These are phyloP conservation scores for Silurus meridionalis DNA, from an alignment of 2,113 vertebrate species.

Conservation along the genomic window DNA sequence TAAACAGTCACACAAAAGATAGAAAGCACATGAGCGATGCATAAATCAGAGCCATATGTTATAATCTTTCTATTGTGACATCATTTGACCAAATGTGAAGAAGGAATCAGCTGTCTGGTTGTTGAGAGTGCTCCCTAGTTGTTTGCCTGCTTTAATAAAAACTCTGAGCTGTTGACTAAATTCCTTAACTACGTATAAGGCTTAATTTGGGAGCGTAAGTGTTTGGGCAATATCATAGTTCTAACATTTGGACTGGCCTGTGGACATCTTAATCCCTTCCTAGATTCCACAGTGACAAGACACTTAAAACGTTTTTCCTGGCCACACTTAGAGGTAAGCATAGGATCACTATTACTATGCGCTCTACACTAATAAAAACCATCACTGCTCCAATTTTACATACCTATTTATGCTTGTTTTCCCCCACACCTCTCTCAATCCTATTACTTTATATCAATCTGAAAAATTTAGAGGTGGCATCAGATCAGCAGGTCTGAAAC, in stretches of 20 bases:
- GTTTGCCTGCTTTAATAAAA: constrained; percentile 58
- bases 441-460: constrained; percentile 8
- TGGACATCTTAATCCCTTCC: constrained; percentile 57
- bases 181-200: constrained; percentile 67
- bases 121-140: constrained; percentile 7
- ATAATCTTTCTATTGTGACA: constrained; percentile 25
- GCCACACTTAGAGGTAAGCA: constrained; percentile 40
- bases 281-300: constrained; percentile 63
- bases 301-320: constrained; percentile 55
- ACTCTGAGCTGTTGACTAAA: constrained; percentile 66
- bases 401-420: constrained; percentile 4
- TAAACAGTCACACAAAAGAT: not conserved
- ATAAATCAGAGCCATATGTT: not conserved
- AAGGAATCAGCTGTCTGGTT: constrained; percentile 36
- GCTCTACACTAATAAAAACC: constrained; percentile 49
- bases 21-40: not conserved
- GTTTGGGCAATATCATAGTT: constrained; percentile 49
- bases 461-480: constrained; percentile 22
- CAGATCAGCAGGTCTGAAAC: constrained; percentile 38
- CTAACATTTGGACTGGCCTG: constrained; percentile 53
- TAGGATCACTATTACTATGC: constrained; percentile 56
- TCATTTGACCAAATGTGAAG: constrained; percentile 25
- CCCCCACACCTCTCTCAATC: not conserved
- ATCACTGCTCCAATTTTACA: constrained; percentile 10
- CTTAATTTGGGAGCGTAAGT: constrained; percentile 59